Conservation (phyloP, 2,797 vertebrate genomes). For the Cossypha niveicapilla region DNA sequence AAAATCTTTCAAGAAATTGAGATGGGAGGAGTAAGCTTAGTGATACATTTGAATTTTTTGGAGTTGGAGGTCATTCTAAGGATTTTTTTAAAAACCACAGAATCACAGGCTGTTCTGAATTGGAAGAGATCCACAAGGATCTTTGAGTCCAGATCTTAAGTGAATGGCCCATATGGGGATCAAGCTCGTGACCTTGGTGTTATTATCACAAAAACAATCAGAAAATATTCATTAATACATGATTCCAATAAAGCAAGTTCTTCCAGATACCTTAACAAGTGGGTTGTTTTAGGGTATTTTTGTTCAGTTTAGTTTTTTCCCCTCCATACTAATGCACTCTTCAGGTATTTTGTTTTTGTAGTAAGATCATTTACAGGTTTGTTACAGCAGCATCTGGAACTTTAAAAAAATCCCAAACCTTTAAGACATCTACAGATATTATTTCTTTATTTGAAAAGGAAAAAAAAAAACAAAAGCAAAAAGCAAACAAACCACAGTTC, state of each 20-base stretch:
- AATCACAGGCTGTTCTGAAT: not conserved
- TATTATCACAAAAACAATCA: not conserved
- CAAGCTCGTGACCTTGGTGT: not conserved
- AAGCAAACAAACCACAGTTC: not conserved
- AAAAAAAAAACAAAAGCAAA: fast-evolving
- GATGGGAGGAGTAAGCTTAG: not conserved
- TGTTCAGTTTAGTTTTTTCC: not conserved
- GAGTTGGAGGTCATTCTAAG: not conserved
- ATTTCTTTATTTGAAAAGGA: not conserved
- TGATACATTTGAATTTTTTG: not conserved
- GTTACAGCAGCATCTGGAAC: not conserved
- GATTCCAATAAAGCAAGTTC: not conserved
- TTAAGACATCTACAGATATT: not conserved
- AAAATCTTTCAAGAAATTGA: not conserved
- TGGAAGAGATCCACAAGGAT: not conserved
- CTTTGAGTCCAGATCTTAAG: not conserved
- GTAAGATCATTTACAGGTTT: not conserved
- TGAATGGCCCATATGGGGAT: not conserved
- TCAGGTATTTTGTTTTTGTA: not conserved
- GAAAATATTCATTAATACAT: not conserved
- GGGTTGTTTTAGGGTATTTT: not conserved
- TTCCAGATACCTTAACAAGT: not conserved
- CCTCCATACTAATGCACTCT: not conserved
- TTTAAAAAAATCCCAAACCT: not conserved
- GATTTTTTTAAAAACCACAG: not conserved